Evolutionary conservation across 2,797 vertebrate species (phyloP).

Genomic region (Macrochelys suwanniensis): DNA sequence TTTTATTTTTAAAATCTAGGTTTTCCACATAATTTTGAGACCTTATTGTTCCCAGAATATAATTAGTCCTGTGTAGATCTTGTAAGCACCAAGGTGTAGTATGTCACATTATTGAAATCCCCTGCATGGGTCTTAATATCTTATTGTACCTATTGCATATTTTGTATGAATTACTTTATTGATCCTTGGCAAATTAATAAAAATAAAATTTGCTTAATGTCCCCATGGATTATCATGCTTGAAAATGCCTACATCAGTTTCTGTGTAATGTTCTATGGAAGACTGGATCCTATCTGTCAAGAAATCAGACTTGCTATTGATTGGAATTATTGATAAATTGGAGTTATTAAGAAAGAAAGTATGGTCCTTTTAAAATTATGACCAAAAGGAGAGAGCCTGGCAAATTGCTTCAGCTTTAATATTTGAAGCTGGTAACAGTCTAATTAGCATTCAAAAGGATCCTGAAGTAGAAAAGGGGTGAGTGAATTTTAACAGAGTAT

Average conservation of each 20-base stretch:
- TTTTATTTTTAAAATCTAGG: background rate
- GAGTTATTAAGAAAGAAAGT: constrained; percentile 2
- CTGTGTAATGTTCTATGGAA: background rate
- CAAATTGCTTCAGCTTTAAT: constrained; percentile 4
- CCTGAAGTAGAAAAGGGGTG: background rate
- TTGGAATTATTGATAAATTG: constrained; percentile 19
- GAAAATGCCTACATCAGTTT: background rate
- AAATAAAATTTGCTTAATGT: background rate
- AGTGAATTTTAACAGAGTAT: constrained; percentile 41
- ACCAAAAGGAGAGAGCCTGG: background rate
- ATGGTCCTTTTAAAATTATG: background rate
- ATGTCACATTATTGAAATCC: background rate
- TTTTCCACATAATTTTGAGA: background rate
- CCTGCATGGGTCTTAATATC: background rate
- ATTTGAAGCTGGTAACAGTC: constrained; percentile 17
- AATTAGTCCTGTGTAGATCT: background rate
- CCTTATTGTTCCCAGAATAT: background rate
- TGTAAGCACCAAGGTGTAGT: background rate
- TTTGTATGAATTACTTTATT: background rate
- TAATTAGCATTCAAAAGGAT: constrained; percentile 54
- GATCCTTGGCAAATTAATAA: background rate
- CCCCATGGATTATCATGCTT: background rate
- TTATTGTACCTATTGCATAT: background rate
- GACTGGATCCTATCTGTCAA: background rate
- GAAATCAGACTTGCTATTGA: constrained; percentile 6